phyloP scores from a whole-genome alignment of 2,797 vertebrate species.

The Jordanella pulchra region DNA sequence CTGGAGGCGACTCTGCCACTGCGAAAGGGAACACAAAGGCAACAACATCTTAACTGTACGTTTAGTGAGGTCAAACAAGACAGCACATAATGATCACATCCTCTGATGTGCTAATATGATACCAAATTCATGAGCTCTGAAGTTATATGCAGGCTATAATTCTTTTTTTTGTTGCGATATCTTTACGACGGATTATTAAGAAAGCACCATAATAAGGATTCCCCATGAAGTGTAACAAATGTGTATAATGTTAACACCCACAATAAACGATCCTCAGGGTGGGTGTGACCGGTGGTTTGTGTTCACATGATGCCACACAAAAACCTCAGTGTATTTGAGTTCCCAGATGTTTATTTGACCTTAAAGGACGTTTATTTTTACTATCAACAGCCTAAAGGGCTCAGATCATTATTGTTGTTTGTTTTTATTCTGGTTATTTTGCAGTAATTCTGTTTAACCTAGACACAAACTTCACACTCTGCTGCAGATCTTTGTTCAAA shows the following conservation, averaged over 20 bases:
- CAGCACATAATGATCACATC: background rate
- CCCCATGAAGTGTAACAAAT: background rate
- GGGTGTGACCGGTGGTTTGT: constrained; percentile 4
- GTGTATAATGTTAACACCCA: background rate
- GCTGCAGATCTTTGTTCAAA: constrained; percentile 63
- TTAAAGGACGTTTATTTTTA: constrained; percentile 27
- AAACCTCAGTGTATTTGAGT: constrained; percentile 24
- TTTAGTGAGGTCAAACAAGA: background rate
- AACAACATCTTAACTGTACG: background rate
- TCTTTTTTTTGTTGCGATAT: background rate
- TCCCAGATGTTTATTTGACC: background rate
- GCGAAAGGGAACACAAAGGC: constrained; percentile 47
- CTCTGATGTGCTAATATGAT: background rate
- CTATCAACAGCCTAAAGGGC: background rate
- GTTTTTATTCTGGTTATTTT: constrained; percentile 34
- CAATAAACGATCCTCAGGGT: background rate
- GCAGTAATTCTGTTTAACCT: constrained; percentile 50
- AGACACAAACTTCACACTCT: constrained; percentile 48
- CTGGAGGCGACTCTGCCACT: constrained; percentile 86
- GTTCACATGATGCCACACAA: constrained; percentile 1
- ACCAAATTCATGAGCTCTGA: background rate
- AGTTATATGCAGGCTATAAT: background rate
- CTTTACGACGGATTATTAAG: background rate
- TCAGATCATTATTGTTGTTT: background rate
- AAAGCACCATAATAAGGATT: background rate